phyloP scores from a whole-genome alignment of 2,797 vertebrate genomes.

The Coilia nasus region DNA sequence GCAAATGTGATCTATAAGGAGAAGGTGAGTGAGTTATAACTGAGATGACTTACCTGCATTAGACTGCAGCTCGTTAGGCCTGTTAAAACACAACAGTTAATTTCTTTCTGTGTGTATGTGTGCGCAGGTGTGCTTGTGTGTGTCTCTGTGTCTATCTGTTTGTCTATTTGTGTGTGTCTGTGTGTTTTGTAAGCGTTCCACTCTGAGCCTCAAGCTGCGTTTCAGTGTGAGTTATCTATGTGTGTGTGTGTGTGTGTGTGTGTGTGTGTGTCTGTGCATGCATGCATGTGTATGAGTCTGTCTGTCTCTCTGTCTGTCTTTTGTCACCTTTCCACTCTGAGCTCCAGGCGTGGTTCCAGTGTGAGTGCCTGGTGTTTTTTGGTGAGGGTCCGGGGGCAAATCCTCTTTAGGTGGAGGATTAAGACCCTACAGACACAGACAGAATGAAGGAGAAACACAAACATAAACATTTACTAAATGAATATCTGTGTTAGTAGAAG shows the following conservation, averaged over 20 bases:
- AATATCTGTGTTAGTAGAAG: no score
- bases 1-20: background rate
- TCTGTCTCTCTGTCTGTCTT: background rate
- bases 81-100: background rate
- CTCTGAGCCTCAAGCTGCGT: no score
- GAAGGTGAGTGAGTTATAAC: background rate
- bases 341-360: background rate
- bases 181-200: no score
- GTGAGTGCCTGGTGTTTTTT: background rate
- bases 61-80: background rate
- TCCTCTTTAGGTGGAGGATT: background rate
- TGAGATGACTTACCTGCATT: background rate
- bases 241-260: no score
- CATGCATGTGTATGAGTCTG: background rate
- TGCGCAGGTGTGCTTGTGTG: background rate
- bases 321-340: background rate
- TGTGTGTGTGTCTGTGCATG: no score
- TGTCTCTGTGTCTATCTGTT: background rate
- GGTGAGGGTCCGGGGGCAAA: background rate
- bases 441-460: background rate
- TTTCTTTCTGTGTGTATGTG: background rate
- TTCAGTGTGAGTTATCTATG: no score
- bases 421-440: background rate
- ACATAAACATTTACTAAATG: background rate
- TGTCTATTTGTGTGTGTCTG: no score